Conservation (phyloP, 2,113 vertebrate genomes). For the Hyaena hyaena region DNA sequence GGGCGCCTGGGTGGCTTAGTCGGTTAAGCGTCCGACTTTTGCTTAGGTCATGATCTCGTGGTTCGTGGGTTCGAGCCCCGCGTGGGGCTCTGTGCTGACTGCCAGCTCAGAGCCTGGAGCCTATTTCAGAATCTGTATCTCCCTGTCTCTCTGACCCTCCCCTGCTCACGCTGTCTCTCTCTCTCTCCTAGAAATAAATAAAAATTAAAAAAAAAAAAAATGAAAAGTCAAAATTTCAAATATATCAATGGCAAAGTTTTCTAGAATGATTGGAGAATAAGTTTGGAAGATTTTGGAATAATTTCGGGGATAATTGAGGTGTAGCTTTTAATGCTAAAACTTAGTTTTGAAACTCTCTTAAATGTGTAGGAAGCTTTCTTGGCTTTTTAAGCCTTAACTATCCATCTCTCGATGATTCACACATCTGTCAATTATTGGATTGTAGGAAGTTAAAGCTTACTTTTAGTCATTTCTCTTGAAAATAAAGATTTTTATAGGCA, state of each 20-base stretch:
- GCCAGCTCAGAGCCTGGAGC: no score
- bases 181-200: no score
- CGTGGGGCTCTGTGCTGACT: no score
- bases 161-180: no score
- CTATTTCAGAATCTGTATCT: no score
- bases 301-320: neutral
- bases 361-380: neutral
- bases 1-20: no score
- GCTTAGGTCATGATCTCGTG: no score
- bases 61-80: no score
- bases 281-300: neutral
- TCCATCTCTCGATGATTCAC: neutral
- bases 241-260: neutral
- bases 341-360: neutral
- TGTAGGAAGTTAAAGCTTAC: neutral
- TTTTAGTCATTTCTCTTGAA: neutral
- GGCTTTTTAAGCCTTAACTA: neutral
- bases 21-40: no score
- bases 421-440: neutral
- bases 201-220: no score
- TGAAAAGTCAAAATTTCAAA: neutral
- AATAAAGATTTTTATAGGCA: neutral
- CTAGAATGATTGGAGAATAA: neutral
- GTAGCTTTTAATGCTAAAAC: slow-evolving; percentile 20
- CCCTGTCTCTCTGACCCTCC: no score